Evolutionary conservation across 2,113 vertebrate species (phyloP), one percentile per base, ranked within the genome.

Genomic region (Orcinus orca): DNA sequence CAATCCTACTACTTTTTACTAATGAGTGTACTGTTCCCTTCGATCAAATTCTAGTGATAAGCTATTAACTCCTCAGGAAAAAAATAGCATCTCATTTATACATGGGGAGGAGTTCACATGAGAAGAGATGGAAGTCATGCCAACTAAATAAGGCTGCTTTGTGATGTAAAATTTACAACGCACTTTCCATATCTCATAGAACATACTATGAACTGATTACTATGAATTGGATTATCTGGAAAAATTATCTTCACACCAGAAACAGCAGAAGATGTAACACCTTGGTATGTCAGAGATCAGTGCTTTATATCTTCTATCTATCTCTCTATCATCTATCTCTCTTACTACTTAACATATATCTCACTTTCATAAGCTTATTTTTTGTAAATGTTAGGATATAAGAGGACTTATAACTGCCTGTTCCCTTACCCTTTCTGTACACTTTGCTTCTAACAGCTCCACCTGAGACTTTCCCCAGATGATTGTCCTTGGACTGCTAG

Each of bases 291-390:
- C 38, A 83, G n/a, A 71, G 23, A 70, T 81, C 23, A 73, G 18
- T 47, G 44, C 36, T 84, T 77, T 67, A 17, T 23, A 36, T 55
- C 36, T 50, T 60, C 26, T 53, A 4, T 14, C 25, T 41, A 4
- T 14, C 31, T 41, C 15, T 38, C 47, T 20, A 5, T 17, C 0
- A 3, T 12, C 0, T 26, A 53, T 36, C n/a, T 36, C 23, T 53
- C 26, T 74, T 2, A 11, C 5, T 58, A 13, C 9, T 55, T 82
- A 58, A 71, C 14, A 91, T 47, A 31, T 23, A 14, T 50, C 17
- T 85, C 29, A 31, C 23, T 44, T 92, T 62, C 18, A 6, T 38
- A 68, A 95, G 26, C 15, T 31, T 68, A 71, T 77, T 95, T 58
- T 83, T 90, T 74, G 29, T 36, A 90, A 85, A n/a, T 44, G 2